These are phyloP conservation scores for Drosophila borborema DNA, from an alignment of 2,888 invertebrate species.

Conservation along the genomic window DNA sequence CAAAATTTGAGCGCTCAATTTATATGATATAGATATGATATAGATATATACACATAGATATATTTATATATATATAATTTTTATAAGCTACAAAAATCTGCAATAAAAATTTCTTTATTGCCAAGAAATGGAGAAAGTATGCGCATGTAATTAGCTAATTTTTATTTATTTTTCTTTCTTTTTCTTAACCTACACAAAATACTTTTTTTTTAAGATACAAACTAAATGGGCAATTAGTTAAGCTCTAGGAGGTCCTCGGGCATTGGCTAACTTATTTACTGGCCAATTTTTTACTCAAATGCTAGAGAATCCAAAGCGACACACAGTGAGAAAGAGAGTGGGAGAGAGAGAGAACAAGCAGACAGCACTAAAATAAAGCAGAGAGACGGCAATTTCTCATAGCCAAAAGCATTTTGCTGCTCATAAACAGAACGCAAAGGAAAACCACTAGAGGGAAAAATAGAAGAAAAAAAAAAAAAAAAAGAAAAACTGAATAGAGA, in stretches of 20 bases:
- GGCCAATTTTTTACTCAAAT: slow-evolving; percentile 57
- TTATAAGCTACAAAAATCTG: slow-evolving; percentile 23
- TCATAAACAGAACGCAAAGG: slow-evolving; percentile 75
- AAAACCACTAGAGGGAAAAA: slow-evolving; percentile 46
- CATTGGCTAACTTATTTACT: slow-evolving; percentile 25
- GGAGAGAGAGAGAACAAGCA: slow-evolving; percentile 2
- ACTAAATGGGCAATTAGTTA: slow-evolving; percentile 12
- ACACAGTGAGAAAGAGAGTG: slow-evolving; percentile 5
- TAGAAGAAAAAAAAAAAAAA: slow-evolving; percentile 28
- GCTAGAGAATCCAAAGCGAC: slow-evolving; percentile 32
- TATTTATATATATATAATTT: neutral
- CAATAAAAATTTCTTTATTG: slow-evolving; percentile 38
- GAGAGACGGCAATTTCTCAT: slow-evolving; percentile 56
- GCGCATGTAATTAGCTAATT: neutral
- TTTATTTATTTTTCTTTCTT: neutral
- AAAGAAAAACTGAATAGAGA: slow-evolving; percentile 44
- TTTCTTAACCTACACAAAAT: neutral
- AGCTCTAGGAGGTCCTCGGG: slow-evolving; percentile 8
- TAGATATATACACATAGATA: neutral
- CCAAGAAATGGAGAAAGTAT: slow-evolving; percentile 18
- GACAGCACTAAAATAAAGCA: slow-evolving; percentile 52
- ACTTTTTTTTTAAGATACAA: neutral
- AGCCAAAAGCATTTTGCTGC: slow-evolving; percentile 51
- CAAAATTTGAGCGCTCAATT: slow-evolving; percentile 19
- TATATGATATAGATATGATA: slow-evolving; percentile 13